Conservation (phyloP, 2,888 invertebrate genomes). For the Mimumesa dahlbomi region DNA sequence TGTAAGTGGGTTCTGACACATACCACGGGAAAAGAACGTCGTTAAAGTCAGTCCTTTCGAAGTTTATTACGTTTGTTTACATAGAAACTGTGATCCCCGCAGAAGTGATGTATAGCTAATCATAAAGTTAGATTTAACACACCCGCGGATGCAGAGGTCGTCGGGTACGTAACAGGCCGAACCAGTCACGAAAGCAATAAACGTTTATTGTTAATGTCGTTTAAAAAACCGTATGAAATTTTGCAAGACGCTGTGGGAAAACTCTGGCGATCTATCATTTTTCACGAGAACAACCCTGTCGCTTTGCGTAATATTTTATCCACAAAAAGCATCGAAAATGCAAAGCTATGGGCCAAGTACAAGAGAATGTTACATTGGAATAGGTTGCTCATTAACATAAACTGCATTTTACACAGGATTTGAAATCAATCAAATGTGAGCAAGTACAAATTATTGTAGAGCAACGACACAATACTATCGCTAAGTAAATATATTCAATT, state of each 20-base stretch:
- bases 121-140: slow-evolving; percentile 56
- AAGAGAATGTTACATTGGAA: no score
- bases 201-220: slow-evolving; percentile 18
- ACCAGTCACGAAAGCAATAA: slow-evolving; percentile 28
- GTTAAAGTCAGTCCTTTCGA: slow-evolving; percentile 40
- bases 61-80: slow-evolving; percentile 53
- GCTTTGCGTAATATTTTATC: no score
- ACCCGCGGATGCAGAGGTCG: slow-evolving; percentile 27
- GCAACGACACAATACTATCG: no score
- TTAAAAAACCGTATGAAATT: slow-evolving; percentile 20
- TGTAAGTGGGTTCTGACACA: slow-evolving; percentile 18
- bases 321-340: no score
- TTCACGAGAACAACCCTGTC: no score
- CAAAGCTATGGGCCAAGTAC: no score
- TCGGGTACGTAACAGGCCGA: slow-evolving; percentile 25
- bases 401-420: no score
- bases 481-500: no score
- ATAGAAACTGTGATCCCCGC: slow-evolving; percentile 22
- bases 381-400: no score
- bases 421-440: no score
- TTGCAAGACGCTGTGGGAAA: slow-evolving; percentile 14
- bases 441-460: no score
- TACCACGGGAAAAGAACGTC: slow-evolving; percentile 35
- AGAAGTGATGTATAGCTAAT: slow-evolving; percentile 37
- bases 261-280: slow-evolving; percentile 5